A percentile compares a stretch with the other conserved stretches of the same genome.
phyloP scores from a whole-genome alignment of 2,888 invertebrate genomes.

The Lasioglossum zephyrum region DNA sequence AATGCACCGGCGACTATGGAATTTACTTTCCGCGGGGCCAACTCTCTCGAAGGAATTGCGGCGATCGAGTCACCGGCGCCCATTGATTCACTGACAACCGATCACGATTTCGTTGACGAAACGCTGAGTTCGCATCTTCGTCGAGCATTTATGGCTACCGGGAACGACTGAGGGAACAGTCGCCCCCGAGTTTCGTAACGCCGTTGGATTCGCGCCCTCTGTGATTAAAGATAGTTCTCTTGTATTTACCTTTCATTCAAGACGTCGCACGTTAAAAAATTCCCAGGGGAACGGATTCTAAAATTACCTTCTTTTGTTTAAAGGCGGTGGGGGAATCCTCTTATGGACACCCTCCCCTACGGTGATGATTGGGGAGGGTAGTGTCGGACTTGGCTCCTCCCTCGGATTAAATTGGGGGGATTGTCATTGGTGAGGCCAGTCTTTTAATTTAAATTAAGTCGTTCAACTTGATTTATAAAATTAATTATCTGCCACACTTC shows the following conservation, averaged over 20 bases:
- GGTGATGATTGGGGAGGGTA: too few species aligned
- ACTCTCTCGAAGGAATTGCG: not conserved
- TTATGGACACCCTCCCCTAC: too few species aligned
- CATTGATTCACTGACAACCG: constrained; percentile 27
- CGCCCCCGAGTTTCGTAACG: not conserved
- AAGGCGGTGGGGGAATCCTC: too few species aligned
- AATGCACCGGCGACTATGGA: not conserved
- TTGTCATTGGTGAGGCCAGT: too few species aligned
- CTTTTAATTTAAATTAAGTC: too few species aligned
- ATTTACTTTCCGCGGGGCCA: not conserved
- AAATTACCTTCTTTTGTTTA: too few species aligned
- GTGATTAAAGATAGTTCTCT: not conserved
- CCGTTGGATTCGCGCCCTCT: not conserved
- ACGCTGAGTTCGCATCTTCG: not conserved
- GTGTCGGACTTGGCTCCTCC: too few species aligned
- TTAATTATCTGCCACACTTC: not conserved
- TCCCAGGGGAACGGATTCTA: too few species aligned
- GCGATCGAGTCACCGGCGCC: not conserved
- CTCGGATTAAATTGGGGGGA: too few species aligned
- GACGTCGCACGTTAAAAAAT: too few species aligned
- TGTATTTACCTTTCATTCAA: too few species aligned
- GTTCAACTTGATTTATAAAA: not conserved
- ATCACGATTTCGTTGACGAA: constrained; percentile 22
- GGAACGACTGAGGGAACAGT: not conserved
- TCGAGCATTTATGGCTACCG: not conserved